These are phyloP conservation scores for Hemicordylus capensis DNA, from an alignment of 2,113 vertebrate species.

Conservation along the genomic window DNA sequence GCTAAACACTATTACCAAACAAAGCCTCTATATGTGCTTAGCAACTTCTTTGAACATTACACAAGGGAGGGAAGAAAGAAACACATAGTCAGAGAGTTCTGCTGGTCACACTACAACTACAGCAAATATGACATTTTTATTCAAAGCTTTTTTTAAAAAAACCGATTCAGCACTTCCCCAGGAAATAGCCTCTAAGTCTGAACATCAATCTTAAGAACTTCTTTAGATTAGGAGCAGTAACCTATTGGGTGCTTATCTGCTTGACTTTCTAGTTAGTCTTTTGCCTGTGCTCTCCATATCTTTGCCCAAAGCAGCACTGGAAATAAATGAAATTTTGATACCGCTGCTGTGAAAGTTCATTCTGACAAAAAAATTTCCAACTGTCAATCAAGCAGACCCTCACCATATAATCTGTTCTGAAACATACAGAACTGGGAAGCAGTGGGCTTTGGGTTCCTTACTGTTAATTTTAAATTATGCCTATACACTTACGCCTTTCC, in stretches of 20 bases:
- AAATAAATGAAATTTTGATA: slow-evolving; percentile 35
- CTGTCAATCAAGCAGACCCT: background rate
- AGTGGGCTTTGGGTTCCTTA: too few relatives aligned
- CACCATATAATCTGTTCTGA: background rate
- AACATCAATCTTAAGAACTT: background rate
- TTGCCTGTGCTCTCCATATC: background rate
- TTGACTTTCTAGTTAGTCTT: background rate
- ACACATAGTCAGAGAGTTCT: background rate
- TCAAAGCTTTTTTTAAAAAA: background rate
- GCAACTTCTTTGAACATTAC: background rate
- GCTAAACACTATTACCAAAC: background rate
- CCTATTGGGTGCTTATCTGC: slow-evolving; percentile 7
- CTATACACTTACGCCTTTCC: too few relatives aligned
- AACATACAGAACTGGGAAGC: background rate
- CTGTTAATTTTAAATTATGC: too few relatives aligned
- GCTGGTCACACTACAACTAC: background rate
- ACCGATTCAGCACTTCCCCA: background rate
- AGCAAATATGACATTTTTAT: slow-evolving; percentile 1
- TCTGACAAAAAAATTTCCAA: background rate
- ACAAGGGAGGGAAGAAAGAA: background rate
- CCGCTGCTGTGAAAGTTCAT: slow-evolving; percentile 14
- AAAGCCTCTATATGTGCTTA: background rate
- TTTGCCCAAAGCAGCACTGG: background rate
- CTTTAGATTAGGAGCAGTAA: slow-evolving; percentile 23
- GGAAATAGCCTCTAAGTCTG: slow-evolving; percentile 19